These are phyloP conservation scores for Hyposoter didymator DNA, from an alignment of 2,888 invertebrate species.

Conservation along the genomic window DNA sequence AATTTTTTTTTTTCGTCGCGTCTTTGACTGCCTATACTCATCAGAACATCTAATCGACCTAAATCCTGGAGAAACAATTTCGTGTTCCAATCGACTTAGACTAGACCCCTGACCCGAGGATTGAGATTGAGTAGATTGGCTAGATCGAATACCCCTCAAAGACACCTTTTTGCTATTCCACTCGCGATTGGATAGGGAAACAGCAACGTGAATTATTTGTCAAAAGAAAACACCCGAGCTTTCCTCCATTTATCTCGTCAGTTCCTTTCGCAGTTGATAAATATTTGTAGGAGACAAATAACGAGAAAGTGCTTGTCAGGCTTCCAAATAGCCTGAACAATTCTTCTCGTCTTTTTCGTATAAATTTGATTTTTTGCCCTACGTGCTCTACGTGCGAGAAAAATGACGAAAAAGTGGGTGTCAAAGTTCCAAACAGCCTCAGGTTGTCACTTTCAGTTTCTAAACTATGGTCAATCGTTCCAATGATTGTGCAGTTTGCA, in stretches of 20 bases:
- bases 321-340: background rate
- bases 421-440: too few relatives aligned
- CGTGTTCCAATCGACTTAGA: slow-evolving; percentile 33
- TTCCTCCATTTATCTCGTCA: background rate
- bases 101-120: slow-evolving; percentile 36
- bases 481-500: background rate
- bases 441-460: background rate
- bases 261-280: background rate
- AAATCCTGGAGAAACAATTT: slow-evolving; percentile 49
- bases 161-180: background rate
- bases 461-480: background rate
- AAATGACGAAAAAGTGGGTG: too few relatives aligned
- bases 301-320: background rate
- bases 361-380: too few relatives aligned
- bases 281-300: background rate
- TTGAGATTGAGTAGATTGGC: slow-evolving; percentile 62
- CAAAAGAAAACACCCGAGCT: slow-evolving; percentile 14
- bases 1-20: slow-evolving; percentile 48
- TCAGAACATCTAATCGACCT: slow-evolving; percentile 49
- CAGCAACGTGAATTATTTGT: slow-evolving; percentile 49
- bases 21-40: background rate
- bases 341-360: too few relatives aligned
- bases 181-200: background rate
- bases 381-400: too few relatives aligned
- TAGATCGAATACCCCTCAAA: slow-evolving; percentile 36